phyloP scores from a whole-genome alignment of 2,888 invertebrate species.

The Chrysodeixis includens region DNA sequence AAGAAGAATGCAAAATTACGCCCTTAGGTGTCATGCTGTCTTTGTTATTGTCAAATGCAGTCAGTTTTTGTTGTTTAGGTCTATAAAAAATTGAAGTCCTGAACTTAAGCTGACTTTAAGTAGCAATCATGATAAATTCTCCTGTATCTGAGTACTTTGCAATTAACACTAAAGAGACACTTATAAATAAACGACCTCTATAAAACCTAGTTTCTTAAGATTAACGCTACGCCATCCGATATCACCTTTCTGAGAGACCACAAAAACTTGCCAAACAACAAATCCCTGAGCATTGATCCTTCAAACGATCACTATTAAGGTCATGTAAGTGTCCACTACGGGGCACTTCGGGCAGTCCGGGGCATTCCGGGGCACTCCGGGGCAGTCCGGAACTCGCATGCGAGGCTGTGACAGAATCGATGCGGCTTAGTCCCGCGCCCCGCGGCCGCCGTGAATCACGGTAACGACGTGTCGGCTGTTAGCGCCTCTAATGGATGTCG shows the following conservation, averaged over 20 bases:
- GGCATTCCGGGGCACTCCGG: background rate
- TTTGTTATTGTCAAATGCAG: too few species aligned
- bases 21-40: too few species aligned
- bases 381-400: background rate
- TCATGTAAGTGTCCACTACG: background rate
- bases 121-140: too few species aligned
- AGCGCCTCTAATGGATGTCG: conserved; percentile 1
- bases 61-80: too few species aligned
- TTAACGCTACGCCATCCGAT: background rate
- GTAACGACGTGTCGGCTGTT: conserved; percentile 10
- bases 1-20: too few species aligned
- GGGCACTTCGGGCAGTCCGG: background rate
- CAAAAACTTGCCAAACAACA: background rate
- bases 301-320: background rate
- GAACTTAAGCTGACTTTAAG: too few species aligned
- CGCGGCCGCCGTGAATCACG: conserved; percentile 4
- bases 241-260: background rate
- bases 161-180: too few species aligned
- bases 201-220: background rate
- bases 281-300: background rate
- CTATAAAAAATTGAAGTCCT: too few species aligned
- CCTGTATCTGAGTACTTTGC: too few species aligned
- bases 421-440: background rate
- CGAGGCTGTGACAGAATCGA: conserved; percentile 6
- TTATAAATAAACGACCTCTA: background rate